phyloP scores from a whole-genome alignment of 2,113 vertebrate genomes.

The Orycteropus afer region DNA sequence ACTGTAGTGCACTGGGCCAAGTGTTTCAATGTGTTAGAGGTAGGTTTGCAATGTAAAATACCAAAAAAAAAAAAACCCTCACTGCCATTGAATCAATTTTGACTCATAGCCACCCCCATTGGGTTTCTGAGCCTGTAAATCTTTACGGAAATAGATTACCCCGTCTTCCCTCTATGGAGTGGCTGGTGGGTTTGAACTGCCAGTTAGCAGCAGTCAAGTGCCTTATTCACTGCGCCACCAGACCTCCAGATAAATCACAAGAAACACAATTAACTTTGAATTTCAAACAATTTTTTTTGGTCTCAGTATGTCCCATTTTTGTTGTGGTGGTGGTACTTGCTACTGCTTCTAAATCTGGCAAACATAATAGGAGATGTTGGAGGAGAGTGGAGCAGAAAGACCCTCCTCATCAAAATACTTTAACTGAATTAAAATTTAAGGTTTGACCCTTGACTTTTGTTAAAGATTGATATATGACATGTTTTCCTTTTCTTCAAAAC shows the following conservation, averaged over 20 bases:
- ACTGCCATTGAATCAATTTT: too few species aligned
- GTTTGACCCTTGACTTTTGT: background rate
- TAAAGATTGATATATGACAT: background rate
- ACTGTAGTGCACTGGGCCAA: background rate
- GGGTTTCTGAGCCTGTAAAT: too few species aligned
- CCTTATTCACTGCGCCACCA: too few species aligned
- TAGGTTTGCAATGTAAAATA: background rate
- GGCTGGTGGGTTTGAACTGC: too few species aligned
- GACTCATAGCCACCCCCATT: too few species aligned
- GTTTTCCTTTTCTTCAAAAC: slow-evolving; percentile 4
- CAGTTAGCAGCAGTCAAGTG: too few species aligned
- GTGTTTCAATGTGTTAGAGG: background rate
- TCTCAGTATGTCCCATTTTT: background rate
- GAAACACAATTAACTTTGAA: background rate
- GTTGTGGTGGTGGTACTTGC: background rate
- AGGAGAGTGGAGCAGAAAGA: background rate
- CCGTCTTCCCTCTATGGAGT: too few species aligned
- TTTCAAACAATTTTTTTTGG: background rate
- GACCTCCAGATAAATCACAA: too few species aligned
- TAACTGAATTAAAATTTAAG: background rate
- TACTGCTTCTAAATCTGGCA: background rate
- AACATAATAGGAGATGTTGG: background rate
- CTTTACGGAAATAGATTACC: too few species aligned
- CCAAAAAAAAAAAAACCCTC: too few species aligned
- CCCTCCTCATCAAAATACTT: background rate